Base-by-base conservation (phyloP, 2,113 vertebrate species). In the Antigone vipio region DNA sequence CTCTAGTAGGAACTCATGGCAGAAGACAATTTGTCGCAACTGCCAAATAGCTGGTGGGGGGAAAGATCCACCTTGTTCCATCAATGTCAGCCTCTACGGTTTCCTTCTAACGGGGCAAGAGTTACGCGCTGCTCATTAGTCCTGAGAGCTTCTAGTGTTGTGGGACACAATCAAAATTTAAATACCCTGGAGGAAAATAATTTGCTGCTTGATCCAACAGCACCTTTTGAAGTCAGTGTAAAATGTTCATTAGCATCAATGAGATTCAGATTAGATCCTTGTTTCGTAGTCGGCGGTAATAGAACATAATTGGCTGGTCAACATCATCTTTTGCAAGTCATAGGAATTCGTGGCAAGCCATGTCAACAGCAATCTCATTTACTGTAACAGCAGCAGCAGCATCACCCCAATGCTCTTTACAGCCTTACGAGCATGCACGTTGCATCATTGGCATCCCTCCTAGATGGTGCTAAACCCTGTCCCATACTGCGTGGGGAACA, bases 21-120 rank as follows among this genome's bases (percentile, higher is more conserved):
- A 89, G 91, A 85, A 83, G 93, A 89, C 74, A 83, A 88, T 97
- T 96, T 79, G 87, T 95, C 2, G 3, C 87, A 95, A 85, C 89
- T 44, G 59, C 87, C 87, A 79, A 32, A 89, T 30, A 77, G 55
- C 69, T 49, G 53, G 45, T 5, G 4, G 74, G 93, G 85, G 89
- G 92, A 69, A 91, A 89, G 89, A 89, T 71, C 87, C 64, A 38
- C 84, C 86, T 89, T 71, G 66, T 83, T 87, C 95, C 63, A 79
- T 82, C 92, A 71, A 0, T 89, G n/a, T 23, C 38, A 83, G 62
- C 66, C 71, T 92, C 58, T 53, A 1, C 0, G 0, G 85, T 88
- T 69, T 76, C 38, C 91, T 69, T 91, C 45, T 71, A 62, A 55
- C 1, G 3, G 71, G 55, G 66, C 80, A 67, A 34, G 80, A 91